Evolutionary conservation across 2,888 invertebrate species (phyloP).

Genomic region (Agrochola lychnidis): DNA sequence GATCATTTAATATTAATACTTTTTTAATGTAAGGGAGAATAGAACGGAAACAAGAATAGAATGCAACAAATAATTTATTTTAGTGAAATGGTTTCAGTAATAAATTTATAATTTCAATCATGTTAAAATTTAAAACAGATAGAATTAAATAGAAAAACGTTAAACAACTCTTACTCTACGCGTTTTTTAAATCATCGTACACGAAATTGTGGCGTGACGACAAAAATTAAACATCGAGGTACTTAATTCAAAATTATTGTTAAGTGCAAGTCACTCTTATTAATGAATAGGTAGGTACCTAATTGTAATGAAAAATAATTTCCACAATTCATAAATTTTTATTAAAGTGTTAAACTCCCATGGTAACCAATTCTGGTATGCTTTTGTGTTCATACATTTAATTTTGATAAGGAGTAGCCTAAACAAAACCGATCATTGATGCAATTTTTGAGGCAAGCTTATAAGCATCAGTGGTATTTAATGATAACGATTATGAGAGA

Average conservation of each 20-base stretch:
- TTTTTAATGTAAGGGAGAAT: not conserved
- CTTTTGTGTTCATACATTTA: too few relatives aligned
- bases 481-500: not conserved
- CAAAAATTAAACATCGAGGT: not conserved
- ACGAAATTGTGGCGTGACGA: not conserved
- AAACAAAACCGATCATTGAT: too few relatives aligned
- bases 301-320: too few relatives aligned
- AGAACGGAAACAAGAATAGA: not conserved
- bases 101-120: not conserved
- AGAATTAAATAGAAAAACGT: not conserved
- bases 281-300: too few relatives aligned
- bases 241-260: not conserved
- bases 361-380: too few relatives aligned
- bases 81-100: not conserved
- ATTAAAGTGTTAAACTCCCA: too few relatives aligned
- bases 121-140: not conserved
- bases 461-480: not conserved
- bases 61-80: not conserved
- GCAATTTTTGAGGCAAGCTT: too few relatives aligned
- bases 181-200: not conserved
- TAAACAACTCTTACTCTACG: not conserved
- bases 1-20: too few relatives aligned
- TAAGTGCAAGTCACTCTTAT: too few relatives aligned
- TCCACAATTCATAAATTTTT: too few relatives aligned
- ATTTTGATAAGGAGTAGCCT: too few relatives aligned